Base-by-base conservation (phyloP, 2,888 invertebrate genomes). In the Campoletis raptor region DNA sequence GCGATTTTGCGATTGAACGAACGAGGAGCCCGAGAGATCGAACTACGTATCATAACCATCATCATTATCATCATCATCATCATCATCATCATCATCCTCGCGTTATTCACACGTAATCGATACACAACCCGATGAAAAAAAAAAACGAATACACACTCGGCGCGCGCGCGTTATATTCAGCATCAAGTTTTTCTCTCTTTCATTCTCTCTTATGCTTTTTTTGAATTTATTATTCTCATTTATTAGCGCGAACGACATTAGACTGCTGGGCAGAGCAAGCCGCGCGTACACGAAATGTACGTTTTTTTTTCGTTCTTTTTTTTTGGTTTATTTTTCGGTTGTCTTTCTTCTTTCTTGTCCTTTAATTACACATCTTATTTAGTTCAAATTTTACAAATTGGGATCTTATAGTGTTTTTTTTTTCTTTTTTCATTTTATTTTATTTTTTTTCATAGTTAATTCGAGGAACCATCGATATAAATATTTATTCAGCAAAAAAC, bases 381-480 rank as follows among this genome's bases (percentile, higher is more conserved):
- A 91, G 85, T 92, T 61, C 88, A 88, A 92, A 93, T 92, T 92
- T 93, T 92, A 91, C 91, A 91, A 93, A 92, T 91, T 89, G 90
- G 91, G 90, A 91, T 86, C 90, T 90, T 92, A 92, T 90, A 92
- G 61, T 61, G 10, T 61, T 61, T 24, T 57, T 30, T 57, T 90
- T 15, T 48, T 48, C 2, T 30, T 30, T 30, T 30, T 30, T 30
- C 30, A 30, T 30, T 30, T 78, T 69, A 70, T 78, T 57, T 57
- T 57, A 12, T 24, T 57, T 57, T 90, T 57, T 82, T 91, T 90
- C 90, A 91, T 93, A 92, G 91, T 92, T 92, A 92, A 91, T 61
- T 61, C 91, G 91, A 93, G 92, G 93, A 93, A 93, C 93, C 93
- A 93, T 92, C 92, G 93, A 93, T 92, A 93, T 91, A 92, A 89